phyloP scores from a whole-genome alignment of 2,888 invertebrate genomes.

The Pollenia amentaria region DNA sequence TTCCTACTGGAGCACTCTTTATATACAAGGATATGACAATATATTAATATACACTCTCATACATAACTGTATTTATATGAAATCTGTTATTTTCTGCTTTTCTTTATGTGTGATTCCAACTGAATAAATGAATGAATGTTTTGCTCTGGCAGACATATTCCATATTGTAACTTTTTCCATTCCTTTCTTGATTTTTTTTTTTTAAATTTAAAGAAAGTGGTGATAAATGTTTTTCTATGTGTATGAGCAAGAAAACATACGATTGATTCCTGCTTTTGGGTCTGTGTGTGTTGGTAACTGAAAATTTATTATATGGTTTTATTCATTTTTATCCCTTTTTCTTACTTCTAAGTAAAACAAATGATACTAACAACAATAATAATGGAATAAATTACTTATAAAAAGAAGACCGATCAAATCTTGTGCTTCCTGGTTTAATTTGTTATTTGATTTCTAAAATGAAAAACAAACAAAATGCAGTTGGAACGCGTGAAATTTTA shows the following conservation, averaged over 20 bases:
- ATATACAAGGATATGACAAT: background rate
- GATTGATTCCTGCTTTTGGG: background rate
- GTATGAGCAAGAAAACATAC: no score
- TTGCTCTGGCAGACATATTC: constrained; percentile 7
- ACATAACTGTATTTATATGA: background rate
- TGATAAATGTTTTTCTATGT: constrained; percentile 7
- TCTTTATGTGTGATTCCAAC: constrained; percentile 1
- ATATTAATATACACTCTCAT: background rate
- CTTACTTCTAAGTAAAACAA: constrained; percentile 28
- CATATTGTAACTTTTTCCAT: background rate
- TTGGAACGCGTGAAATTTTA: no score
- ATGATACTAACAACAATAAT: constrained; percentile 32
- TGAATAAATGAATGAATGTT: constrained; percentile 10
- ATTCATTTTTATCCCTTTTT: background rate
- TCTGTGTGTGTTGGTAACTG: background rate
- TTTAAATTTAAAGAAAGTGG: background rate
- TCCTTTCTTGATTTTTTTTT: constrained; percentile 1
- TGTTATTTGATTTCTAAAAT: background rate
- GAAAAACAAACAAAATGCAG: no score
- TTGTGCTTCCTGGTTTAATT: background rate
- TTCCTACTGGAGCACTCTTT: background rate
- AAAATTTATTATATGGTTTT: background rate
- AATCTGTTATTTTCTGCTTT: constrained; percentile 8
- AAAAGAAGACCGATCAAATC: background rate
- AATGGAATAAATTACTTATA: constrained; percentile 11